Base-by-base conservation (phyloP, 2,797 vertebrate species). In the Spinus olivaceus region DNA sequence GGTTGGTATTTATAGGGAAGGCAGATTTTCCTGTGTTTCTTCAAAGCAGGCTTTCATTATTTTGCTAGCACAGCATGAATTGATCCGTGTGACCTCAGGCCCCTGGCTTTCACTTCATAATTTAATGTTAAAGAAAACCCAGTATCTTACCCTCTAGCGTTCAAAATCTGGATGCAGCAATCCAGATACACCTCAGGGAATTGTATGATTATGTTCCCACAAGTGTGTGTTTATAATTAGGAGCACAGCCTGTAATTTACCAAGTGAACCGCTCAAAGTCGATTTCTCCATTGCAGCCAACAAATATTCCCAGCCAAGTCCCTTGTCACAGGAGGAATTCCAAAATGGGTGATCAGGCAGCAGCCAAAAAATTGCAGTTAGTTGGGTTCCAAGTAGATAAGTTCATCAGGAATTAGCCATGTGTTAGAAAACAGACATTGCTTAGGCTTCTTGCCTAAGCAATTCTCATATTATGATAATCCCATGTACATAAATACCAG, bases 211-310 rank as follows among this genome's bases (percentile, higher is more conserved):
- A 88, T 57, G 20, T 50, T 96, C 66, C 59, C 91, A 90, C 66
- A 80, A 92, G 56, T 37, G 12, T 61, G 57, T 49, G 32, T 44
- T 78, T 83, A 35, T 92, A 96, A 94, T 94, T 95, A 96, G 82
- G 39, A 91, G 39, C 46, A 67, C 54, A 94, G 82, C 8, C 57
- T 81, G 59, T 86, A 88, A 92, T 94, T 91, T 90, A 90, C 79
- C 77, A 88, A 95, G 79, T 59, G 66, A 96, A 63, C 42, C 0
- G 0, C 69, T 96, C 92, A 60, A 93, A 93, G 95, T 88, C 2
- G 0, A 63, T 69, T 83, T 81, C 53, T 82, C 53, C 74, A 60
- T 44, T 85, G 81, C 72, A 95, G 65, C 28, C 30, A 6, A 77
- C 37, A 54, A 61, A 82, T 21, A 69, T 78, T 53, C 10, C 42